phyloP scores from a whole-genome alignment of 2,888 invertebrate species.

The Ectobius pallidus region DNA sequence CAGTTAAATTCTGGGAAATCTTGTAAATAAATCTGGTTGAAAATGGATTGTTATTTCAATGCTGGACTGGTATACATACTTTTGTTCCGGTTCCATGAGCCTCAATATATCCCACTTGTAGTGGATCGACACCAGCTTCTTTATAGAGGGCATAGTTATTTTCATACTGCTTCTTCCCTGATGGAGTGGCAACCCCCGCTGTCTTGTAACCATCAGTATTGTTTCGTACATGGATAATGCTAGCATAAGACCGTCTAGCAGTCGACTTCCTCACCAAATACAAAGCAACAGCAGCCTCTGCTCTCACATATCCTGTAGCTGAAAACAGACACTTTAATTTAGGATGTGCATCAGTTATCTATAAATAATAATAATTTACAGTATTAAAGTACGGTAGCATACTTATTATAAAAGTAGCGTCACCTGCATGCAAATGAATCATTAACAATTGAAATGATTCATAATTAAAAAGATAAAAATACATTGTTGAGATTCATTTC shows the following conservation, averaged over 20 bases:
- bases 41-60: too few species aligned
- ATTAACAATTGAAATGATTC: too few species aligned
- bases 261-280: constrained; percentile 78
- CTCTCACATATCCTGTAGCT: constrained; percentile 88
- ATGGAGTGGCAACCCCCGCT: constrained; percentile 87
- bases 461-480: too few species aligned
- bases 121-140: constrained; percentile 81
- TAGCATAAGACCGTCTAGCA: constrained; percentile 84
- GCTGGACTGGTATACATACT: too few species aligned
- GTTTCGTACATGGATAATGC: constrained; percentile 83
- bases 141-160: constrained; percentile 85
- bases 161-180: constrained; percentile 78
- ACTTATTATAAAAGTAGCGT: too few species aligned
- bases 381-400: too few species aligned
- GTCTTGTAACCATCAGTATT: constrained; percentile 94
- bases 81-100: constrained; percentile 99
- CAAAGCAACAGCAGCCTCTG: constrained; percentile 84
- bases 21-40: neutral
- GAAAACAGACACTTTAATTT: too few species aligned
- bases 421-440: too few species aligned
- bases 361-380: too few species aligned
- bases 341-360: too few species aligned
- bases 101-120: constrained; percentile 88
- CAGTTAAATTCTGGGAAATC: too few species aligned
- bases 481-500: too few species aligned